Evolutionary conservation across 2,113 vertebrate genomes (phyloP).

Genomic region (Mormyrus lacerda): DNA sequence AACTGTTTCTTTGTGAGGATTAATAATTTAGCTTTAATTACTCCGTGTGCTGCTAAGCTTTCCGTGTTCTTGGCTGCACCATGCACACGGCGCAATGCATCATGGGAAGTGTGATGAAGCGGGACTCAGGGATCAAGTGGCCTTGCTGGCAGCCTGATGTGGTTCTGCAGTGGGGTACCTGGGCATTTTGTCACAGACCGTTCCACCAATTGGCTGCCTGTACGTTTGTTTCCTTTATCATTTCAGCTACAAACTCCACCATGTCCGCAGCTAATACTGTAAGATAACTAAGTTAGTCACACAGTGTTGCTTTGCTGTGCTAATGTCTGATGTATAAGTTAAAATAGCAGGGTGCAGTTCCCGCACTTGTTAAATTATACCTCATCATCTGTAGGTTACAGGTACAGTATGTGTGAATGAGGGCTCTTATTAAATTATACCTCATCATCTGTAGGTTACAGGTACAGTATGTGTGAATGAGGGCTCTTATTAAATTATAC

Average conservation of each 20-base stretch:
- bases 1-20: constrained; percentile 42
- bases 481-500: not conserved
- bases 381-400: not conserved
- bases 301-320: not conserved
- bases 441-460: not conserved
- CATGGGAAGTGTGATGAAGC: not conserved
- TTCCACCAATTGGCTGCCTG: not conserved
- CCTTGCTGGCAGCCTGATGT: not conserved
- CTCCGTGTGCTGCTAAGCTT: not conserved
- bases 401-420: not conserved
- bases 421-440: not conserved
- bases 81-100: not conserved
- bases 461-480: not conserved
- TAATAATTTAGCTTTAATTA: not conserved
- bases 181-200: not conserved
- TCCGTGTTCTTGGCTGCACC: not conserved
- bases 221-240: not conserved
- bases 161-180: not conserved
- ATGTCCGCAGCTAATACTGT: not conserved
- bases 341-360: not conserved
- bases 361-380: not conserved
- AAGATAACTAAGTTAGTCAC: not conserved
- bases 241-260: not conserved
- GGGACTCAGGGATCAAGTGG: not conserved
- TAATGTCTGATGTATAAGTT: not conserved